phyloP scores from a whole-genome alignment of 2,113 vertebrate species.

The Gobio gobio region DNA sequence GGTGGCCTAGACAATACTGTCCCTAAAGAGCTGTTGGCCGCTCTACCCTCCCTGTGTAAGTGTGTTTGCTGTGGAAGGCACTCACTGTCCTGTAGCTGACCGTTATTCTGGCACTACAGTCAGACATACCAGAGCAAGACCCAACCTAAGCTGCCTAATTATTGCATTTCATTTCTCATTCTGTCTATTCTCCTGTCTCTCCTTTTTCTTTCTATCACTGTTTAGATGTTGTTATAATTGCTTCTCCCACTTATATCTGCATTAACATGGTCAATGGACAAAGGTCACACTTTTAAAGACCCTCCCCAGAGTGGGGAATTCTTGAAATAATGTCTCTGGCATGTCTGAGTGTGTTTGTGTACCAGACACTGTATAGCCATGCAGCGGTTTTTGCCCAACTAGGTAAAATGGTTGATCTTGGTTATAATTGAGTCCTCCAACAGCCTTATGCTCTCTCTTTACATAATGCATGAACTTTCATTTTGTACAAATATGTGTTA shows the following conservation, averaged over 20 bases:
- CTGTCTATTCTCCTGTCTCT: constrained; percentile 6
- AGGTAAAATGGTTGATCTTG: constrained; percentile 45
- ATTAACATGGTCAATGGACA: constrained; percentile 12
- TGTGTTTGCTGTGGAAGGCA: constrained; percentile 35
- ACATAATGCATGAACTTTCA: neutral
- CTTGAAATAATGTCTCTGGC: neutral
- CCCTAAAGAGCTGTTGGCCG: constrained; percentile 45
- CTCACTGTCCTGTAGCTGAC: constrained; percentile 37
- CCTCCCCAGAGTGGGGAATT: constrained; percentile 46
- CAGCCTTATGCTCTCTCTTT: neutral
- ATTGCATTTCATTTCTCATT: constrained; percentile 28
- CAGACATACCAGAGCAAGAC: constrained; percentile 55
- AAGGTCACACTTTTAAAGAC: constrained; percentile 31
- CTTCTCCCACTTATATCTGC: neutral
- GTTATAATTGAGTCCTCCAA: neutral
- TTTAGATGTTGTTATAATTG: constrained; percentile 15
- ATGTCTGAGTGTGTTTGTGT: constrained; percentile 35
- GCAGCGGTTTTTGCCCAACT: constrained; percentile 36
- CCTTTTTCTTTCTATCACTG: neutral
- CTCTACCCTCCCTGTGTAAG: neutral
- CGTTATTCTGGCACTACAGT: constrained; percentile 44
- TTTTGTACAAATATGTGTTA: neutral
- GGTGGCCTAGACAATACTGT: constrained; percentile 27
- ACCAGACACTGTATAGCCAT: constrained; percentile 4
- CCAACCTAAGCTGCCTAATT: constrained; percentile 19